These are phyloP conservation scores for Aspidiotus destructor DNA, from an alignment of 2,888 invertebrate species.

Conservation along the genomic window DNA sequence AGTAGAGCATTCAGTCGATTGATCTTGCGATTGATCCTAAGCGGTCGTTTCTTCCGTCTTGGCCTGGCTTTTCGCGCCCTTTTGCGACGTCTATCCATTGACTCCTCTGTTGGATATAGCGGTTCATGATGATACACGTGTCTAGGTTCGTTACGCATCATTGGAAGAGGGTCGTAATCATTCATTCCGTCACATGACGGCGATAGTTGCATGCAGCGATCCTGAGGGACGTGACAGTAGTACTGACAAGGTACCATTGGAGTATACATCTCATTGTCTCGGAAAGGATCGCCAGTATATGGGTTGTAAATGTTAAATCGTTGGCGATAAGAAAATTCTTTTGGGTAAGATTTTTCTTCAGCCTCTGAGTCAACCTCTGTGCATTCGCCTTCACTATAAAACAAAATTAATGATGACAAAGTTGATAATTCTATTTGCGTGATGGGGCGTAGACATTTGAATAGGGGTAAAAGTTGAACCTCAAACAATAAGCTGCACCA, in stretches of 20 bases:
- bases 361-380: slow-evolving; percentile 58
- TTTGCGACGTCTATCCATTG: slow-evolving; percentile 5
- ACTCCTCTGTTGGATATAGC: neutral
- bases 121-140: slow-evolving; percentile 6
- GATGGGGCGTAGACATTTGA: no score
- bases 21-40: slow-evolving; percentile 17
- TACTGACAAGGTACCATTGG: neutral
- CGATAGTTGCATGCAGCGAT: neutral
- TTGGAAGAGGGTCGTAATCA: neutral
- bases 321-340: slow-evolving; percentile 14
- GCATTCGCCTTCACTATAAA: slow-evolving; percentile 42
- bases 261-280: slow-evolving; percentile 10
- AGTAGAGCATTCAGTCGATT: neutral
- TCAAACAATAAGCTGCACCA: no score
- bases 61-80: neutral
- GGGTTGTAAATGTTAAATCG: slow-evolving; percentile 20
- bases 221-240: neutral
- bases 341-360: slow-evolving; percentile 47
- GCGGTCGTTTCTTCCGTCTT: slow-evolving; percentile 9
- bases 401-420: neutral
- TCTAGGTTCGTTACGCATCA: slow-evolving; percentile 1
- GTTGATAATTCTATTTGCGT: no score
- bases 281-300: slow-evolving; percentile 31
- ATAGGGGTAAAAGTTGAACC: no score
- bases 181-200: neutral